phyloP scores from a whole-genome alignment of 2,888 invertebrate genomes.

The Caenorhabditis panamensis region DNA sequence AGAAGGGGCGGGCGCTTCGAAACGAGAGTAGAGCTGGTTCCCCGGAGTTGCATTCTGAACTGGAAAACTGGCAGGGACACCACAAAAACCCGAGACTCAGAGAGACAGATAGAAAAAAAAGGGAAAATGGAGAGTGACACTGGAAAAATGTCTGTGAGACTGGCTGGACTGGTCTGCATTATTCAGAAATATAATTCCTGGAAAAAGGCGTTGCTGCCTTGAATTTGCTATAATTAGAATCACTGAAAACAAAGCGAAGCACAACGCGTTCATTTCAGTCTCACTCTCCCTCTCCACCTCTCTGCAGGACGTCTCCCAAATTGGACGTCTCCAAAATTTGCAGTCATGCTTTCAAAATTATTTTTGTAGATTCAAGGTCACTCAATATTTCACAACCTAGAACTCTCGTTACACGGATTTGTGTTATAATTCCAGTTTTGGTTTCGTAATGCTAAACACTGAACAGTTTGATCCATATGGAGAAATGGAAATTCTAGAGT shows the following conservation, averaged over 20 bases:
- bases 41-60: slow-evolving; percentile 59
- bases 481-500: neutral
- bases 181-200: slow-evolving; percentile 35
- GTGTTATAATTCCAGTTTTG: too few relatives aligned
- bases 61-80: slow-evolving; percentile 30
- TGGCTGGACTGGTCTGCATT: slow-evolving; percentile 36
- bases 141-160: slow-evolving; percentile 49
- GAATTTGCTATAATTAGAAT: slow-evolving; percentile 21
- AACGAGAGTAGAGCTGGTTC: slow-evolving; percentile 54
- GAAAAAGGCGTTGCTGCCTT: slow-evolving; percentile 20
- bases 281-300: neutral
- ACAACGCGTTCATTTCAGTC: neutral
- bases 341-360: neutral
- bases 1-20: slow-evolving; percentile 51
- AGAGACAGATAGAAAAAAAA: slow-evolving; percentile 25
- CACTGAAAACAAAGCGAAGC: neutral
- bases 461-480: neutral
- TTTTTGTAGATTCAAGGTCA: too few relatives aligned
- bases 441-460: neutral
- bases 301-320: neutral
- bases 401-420: too few relatives aligned
- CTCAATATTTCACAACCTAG: neutral
- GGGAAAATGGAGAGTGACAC: slow-evolving; percentile 34
- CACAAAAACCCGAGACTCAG: slow-evolving; percentile 13
- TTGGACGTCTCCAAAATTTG: too few relatives aligned